Evolutionary conservation across 2,113 vertebrate genomes (phyloP), one percentile per base, ranked within the genome.

Genomic region (Malurus alboscapulatus): DNA sequence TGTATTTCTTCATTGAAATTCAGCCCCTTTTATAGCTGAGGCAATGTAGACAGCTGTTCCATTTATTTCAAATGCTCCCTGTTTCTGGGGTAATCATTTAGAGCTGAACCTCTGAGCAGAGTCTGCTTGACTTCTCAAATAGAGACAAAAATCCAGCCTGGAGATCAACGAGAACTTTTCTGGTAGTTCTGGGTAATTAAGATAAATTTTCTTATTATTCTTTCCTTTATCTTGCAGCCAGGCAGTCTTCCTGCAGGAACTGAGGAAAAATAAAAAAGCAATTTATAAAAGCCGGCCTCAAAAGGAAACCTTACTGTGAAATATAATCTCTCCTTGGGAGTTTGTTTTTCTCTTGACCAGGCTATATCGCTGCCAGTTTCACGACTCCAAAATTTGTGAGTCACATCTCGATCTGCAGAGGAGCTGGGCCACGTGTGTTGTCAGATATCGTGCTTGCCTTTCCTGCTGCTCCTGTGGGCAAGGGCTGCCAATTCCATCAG

Each of bases 1-100:
- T 96, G 47, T 69, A 58, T 96, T 97, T 97, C 94, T 94, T 95
- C 96, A 81, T 90, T 93, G 92, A 97, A 96, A 97, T 97, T 95
- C 74, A 96, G 81, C 90, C 93, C 93, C 67, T 90, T 93, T 97
- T 95, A 94, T 84, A 94, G 91, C 91, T 93, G 94, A 96, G 88
- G 93, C 16, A 1, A 71, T 81, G 78, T 21, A 92, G 92, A 95
- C 94, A 97, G 94, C 96, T 97, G 95, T 96, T 97, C 73, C 72
- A 72, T 95, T 94, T 95, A 92, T 80, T 96, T 97, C 79, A 93
- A 96, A 94, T 74, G 53, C 42, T 92, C 58, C 42, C 54, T 96
- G 10, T 89, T 97, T 94, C 88, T 96, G 72, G 40, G 12, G 38
- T 95, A 95, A 96, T 97, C 77, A 93, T 95, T 97, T 93, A 95